A percentile compares a stretch with the other conserved stretches of the same genome.
Evolutionary conservation across 2,113 vertebrate genomes (phyloP).

Genomic region (Lates calcarifer): DNA sequence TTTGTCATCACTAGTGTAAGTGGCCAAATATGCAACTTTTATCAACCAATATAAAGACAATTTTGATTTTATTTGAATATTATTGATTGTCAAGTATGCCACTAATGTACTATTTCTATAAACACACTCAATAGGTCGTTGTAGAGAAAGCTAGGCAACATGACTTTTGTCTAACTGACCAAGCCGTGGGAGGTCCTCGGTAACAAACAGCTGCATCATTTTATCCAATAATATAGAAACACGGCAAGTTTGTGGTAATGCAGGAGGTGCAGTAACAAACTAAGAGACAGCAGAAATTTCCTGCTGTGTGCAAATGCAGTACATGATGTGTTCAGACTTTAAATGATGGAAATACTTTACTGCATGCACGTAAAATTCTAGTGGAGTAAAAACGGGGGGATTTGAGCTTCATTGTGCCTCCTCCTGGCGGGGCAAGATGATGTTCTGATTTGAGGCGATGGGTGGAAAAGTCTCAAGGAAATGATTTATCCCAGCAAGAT

Average conservation of each 20-base stretch:
- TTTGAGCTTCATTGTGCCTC: slow-evolving; percentile 15
- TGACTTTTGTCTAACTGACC: background rate
- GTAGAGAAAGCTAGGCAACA: background rate
- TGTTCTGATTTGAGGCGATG: slow-evolving; percentile 43
- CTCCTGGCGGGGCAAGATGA: slow-evolving; percentile 39
- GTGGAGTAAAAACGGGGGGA: background rate
- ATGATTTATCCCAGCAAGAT: slow-evolving; percentile 39
- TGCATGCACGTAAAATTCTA: background rate
- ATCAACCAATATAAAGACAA: background rate
- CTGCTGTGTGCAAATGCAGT: background rate
- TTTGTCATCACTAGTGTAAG: background rate
- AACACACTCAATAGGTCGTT: background rate
- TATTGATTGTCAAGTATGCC: background rate
- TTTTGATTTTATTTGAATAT: background rate
- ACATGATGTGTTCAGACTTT: background rate
- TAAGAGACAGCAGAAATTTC: background rate
- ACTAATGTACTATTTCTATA: background rate
- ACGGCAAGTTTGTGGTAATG: background rate
- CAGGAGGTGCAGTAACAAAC: slow-evolving; percentile 12
- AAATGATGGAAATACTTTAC: slow-evolving; percentile 1
- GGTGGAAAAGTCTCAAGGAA: slow-evolving; percentile 39
- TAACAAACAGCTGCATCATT: background rate
- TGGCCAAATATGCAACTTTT: background rate
- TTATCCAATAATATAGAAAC: background rate
- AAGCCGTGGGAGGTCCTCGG: background rate